These are phyloP conservation scores for Lucilia cuprina DNA, from an alignment of 1,140 invertebrate species.

Conservation along the genomic window DNA sequence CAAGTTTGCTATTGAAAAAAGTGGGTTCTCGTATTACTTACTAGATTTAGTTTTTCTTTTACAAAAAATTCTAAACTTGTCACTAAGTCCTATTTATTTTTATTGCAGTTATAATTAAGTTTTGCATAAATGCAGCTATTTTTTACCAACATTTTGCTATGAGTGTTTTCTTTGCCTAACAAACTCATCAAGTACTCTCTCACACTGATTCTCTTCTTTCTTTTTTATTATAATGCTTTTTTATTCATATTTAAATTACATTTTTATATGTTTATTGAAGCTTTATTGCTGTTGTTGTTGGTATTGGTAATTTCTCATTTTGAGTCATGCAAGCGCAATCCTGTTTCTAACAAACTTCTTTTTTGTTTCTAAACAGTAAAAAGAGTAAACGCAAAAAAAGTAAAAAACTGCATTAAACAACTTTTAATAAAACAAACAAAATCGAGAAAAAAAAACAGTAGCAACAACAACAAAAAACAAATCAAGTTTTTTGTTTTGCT, in stretches of 20 bases:
- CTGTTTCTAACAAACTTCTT: neutral
- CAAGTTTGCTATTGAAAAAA: no score
- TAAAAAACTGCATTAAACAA: slow-evolving; percentile 9
- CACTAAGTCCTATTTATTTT: no score
- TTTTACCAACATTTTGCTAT: neutral
- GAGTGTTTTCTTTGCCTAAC: neutral
- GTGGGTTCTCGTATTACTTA: no score
- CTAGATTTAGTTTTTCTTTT: no score
- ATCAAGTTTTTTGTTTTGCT: neutral
- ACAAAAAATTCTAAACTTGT: no score
- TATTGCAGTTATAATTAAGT: no score
- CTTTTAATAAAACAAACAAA: neutral
- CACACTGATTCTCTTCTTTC: neutral
- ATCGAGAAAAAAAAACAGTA: neutral
- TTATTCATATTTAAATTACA: neutral
- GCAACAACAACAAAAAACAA: neutral
- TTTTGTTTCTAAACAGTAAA: neutral
- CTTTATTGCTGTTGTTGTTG: neutral
- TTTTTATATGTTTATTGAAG: neutral
- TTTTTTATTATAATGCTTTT: neutral
- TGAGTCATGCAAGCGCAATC: neutral
- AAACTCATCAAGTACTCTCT: neutral
- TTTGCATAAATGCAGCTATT: neutral
- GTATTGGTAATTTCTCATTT: neutral
- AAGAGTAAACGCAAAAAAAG: neutral